A percentile compares a stretch with the other conserved stretches of the same genome.
Conservation (phyloP, 2,888 invertebrate species). For the Coleophora flavipennella region DNA sequence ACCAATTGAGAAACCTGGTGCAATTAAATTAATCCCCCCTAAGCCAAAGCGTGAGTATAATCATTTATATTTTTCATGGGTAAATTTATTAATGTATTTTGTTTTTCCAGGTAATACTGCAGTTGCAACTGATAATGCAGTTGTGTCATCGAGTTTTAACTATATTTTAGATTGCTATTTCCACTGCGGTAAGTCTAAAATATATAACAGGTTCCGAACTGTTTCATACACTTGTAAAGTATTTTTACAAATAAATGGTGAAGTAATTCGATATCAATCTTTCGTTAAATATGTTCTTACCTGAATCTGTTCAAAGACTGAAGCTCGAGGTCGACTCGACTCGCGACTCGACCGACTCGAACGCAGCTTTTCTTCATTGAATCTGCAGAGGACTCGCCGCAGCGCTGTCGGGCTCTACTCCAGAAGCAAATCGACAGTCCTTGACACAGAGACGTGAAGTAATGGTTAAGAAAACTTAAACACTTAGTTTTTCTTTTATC, state of each 20-base stretch:
- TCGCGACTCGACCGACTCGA: conserved; percentile 7
- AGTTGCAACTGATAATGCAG: conserved; percentile 18
- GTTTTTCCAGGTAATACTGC: conserved; percentile 55
- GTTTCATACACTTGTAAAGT: conserved; percentile 49
- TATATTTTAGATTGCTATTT: conserved; percentile 42
- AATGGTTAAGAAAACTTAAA: background rate
- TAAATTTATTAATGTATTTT: conserved; percentile 41
- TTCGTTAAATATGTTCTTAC: conserved; percentile 39
- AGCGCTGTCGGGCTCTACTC: conserved; percentile 35
- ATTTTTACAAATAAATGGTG: conserved; percentile 64
- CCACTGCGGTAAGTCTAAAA: conserved; percentile 65
- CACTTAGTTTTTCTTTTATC: too few relatives aligned
- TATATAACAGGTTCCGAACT: conserved; percentile 59
- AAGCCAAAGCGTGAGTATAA: conserved; percentile 92
- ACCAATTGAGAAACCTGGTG: conserved; percentile 80
- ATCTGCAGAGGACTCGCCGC: conserved; percentile 35
- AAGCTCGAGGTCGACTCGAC: conserved; percentile 28
- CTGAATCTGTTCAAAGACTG: conserved; percentile 43
- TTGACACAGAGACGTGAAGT: conserved; percentile 25
- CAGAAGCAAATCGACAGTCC: conserved; percentile 30
- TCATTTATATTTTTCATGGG: conserved; percentile 18
- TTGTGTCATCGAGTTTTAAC: conserved; percentile 28
- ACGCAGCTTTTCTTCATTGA: conserved; percentile 34
- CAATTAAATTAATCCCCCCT: conserved; percentile 89
- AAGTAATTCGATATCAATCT: conserved; percentile 42